Evolutionary conservation across 1,140 invertebrate species (phyloP).

Genomic region (Drosophila sulfurigaster): DNA sequence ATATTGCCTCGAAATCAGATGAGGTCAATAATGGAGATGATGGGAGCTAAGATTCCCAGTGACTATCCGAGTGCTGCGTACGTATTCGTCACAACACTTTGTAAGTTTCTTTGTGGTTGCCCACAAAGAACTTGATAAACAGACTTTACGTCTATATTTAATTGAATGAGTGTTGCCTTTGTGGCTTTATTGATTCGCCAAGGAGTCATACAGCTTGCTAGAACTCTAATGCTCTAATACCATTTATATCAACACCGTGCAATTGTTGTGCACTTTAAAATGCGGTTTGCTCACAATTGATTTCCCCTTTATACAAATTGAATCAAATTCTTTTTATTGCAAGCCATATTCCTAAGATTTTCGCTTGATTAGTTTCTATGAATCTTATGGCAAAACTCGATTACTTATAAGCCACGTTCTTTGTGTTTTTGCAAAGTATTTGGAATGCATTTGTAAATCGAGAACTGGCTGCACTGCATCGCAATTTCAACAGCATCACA

Average conservation of each 20-base stretch:
- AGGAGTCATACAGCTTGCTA: constrained; percentile 15
- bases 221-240: background rate
- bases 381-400: background rate
- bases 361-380: background rate
- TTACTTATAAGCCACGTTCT: background rate
- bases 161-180: background rate
- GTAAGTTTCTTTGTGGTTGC: constrained; percentile 16
- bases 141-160: constrained; percentile 8
- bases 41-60: background rate
- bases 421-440: no score
- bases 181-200: constrained; percentile 24
- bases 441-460: constrained; percentile 13
- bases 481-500: constrained; percentile 26
- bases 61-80: background rate
- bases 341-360: background rate
- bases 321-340: constrained; percentile 1
- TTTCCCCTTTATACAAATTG: background rate
- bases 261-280: background rate
- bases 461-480: constrained; percentile 54
- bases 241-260: no score
- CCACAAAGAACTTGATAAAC: constrained; percentile 15
- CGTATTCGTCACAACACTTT: constrained; percentile 24
- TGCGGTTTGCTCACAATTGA: background rate
- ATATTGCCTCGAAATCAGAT: background rate
- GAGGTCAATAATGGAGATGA: constrained; percentile 7